phyloP scores from a whole-genome alignment of 2,113 vertebrate species.

The Oriolus oriolus region DNA sequence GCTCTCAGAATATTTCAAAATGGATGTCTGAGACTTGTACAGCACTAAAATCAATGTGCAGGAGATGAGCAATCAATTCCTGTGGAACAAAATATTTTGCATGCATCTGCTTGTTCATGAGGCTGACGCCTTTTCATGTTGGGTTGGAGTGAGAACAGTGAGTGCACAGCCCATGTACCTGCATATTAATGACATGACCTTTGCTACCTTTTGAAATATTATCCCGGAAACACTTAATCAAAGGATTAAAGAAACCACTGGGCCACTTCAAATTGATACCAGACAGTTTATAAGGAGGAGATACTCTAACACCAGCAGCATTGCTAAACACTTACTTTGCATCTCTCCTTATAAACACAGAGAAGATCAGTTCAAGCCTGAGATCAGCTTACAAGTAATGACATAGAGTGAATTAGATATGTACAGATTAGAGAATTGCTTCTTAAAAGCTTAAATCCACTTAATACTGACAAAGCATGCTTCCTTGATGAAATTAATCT shows the following conservation, averaged over 20 bases:
- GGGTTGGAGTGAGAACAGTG: background rate
- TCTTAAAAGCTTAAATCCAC: conserved; percentile 27
- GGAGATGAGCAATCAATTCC: background rate
- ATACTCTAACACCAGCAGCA: background rate
- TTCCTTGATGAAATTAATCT: background rate
- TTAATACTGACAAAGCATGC: background rate
- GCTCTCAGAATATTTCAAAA: background rate
- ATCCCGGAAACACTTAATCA: background rate
- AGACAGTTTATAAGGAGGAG: background rate
- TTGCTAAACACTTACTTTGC: background rate
- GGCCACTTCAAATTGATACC: background rate
- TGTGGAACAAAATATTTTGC: background rate
- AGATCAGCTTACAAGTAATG: conserved; percentile 38
- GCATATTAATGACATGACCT: background rate
- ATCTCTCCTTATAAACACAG: background rate
- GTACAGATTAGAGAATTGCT: conserved; percentile 8
- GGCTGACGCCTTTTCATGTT: background rate
- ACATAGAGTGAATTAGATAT: conserved; percentile 16
- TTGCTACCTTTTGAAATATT: background rate
- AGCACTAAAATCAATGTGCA: background rate
- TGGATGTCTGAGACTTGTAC: background rate
- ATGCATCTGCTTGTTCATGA: background rate
- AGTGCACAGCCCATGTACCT: background rate
- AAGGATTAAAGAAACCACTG: background rate
- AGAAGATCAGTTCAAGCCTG: background rate